These are phyloP conservation scores for Zeus faber DNA, from an alignment of 2,113 vertebrate genomes.

Conservation along the genomic window DNA sequence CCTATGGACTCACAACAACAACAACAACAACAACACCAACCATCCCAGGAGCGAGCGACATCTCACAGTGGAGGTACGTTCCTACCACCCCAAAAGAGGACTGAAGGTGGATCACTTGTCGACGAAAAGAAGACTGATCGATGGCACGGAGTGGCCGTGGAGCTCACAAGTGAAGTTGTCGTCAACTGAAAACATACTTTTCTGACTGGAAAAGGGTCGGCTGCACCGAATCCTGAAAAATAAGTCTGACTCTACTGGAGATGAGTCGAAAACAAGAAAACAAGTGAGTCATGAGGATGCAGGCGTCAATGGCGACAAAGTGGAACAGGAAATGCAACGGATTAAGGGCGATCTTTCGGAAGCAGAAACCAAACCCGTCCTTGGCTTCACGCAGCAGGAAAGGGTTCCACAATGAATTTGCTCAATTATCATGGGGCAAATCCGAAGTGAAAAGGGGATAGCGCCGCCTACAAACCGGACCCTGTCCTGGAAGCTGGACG, in stretches of 20 bases:
- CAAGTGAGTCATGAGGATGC: background rate
- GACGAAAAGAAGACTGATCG: slow-evolving; percentile 14
- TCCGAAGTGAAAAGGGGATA: slow-evolving; percentile 3
- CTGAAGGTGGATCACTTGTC: background rate
- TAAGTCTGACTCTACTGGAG: slow-evolving; percentile 7
- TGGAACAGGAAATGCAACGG: slow-evolving; percentile 1
- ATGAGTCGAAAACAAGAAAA: slow-evolving; percentile 10
- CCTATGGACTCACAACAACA: no score
- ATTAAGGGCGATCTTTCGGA: background rate
- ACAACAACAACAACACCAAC: no score
- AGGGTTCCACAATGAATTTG: slow-evolving; percentile 1
- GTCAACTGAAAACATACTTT: slow-evolving; percentile 4
- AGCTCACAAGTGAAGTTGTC: background rate
- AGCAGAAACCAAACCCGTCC: slow-evolving; percentile 2
- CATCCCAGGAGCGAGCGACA: no score
- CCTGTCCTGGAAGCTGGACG: slow-evolving; percentile 11
- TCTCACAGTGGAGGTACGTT: slow-evolving; percentile 18
- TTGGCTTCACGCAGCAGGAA: background rate
- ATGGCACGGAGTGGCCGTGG: slow-evolving; percentile 13
- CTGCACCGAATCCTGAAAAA: slow-evolving; percentile 6
- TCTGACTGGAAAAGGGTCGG: slow-evolving; percentile 18
- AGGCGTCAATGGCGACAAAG: background rate
- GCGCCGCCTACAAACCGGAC: slow-evolving; percentile 17
- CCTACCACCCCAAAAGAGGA: slow-evolving; percentile 3
- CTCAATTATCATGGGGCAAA: background rate